phyloP scores from a whole-genome alignment of 2,797 vertebrate genomes.

The Hybognathus amarus region DNA sequence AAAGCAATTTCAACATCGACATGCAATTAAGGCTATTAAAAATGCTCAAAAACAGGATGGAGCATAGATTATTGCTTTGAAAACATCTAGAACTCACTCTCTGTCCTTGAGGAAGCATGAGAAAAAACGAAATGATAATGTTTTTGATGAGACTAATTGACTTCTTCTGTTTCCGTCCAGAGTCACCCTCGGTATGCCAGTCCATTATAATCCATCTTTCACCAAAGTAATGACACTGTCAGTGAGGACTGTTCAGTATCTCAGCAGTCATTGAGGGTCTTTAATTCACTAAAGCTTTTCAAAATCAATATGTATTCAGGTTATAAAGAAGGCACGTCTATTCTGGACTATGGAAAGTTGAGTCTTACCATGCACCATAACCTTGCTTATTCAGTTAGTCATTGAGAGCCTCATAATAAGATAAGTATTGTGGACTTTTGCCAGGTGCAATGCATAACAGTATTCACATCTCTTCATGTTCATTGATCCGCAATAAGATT shows the following conservation, averaged over 20 bases:
- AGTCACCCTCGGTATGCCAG: background rate
- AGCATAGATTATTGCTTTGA: constrained; percentile 6
- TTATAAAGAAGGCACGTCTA: background rate
- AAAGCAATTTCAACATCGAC: constrained; percentile 11
- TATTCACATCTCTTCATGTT: background rate
- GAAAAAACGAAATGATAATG: background rate
- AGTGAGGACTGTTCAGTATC: constrained; percentile 58
- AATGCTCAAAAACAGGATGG: constrained; percentile 35
- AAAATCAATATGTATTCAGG: constrained; percentile 35
- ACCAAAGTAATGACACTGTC: constrained; percentile 72
- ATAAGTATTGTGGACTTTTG: constrained; percentile 21
- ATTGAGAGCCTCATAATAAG: background rate
- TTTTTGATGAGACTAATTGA: constrained; percentile 15
- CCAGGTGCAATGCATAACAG: background rate
- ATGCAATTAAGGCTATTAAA: constrained; percentile 42
- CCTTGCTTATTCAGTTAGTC: background rate
- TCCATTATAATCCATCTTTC: constrained; percentile 58
- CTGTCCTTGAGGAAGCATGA: background rate
- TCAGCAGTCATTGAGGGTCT: constrained; percentile 66
- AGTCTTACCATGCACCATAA: constrained; percentile 4
- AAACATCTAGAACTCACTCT: background rate
- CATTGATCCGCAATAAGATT: background rate
- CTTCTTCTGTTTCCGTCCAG: constrained; percentile 1
- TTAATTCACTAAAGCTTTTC: constrained; percentile 28
- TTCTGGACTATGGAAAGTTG: background rate